A percentile compares a stretch with the other conserved stretches of the same genome.
Evolutionary conservation across 2,797 vertebrate genomes (phyloP).

Genomic region (Crenuchus spilurus): DNA sequence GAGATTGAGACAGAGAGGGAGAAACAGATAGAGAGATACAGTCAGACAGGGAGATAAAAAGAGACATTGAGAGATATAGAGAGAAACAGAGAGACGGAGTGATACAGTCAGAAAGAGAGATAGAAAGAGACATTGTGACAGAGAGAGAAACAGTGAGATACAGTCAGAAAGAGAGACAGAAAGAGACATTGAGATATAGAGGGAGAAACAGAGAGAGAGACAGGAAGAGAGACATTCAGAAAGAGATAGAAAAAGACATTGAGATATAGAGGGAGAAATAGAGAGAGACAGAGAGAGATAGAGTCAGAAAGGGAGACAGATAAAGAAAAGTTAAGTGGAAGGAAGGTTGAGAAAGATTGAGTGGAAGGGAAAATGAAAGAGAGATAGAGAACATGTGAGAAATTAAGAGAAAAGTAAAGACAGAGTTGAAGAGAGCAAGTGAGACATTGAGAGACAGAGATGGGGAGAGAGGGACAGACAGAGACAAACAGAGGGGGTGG

Average conservation of each 20-base stretch:
- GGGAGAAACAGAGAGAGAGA: not conserved
- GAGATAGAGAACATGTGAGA: too few relatives aligned
- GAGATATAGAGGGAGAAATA: not conserved
- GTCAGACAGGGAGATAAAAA: slow-evolving; percentile 41
- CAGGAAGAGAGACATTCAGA: not conserved
- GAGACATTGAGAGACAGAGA: slow-evolving; percentile 22
- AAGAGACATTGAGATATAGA: too few relatives aligned
- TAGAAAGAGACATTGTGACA: not conserved
- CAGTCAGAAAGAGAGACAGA: too few relatives aligned
- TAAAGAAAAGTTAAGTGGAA: too few relatives aligned
- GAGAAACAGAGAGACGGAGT: not conserved
- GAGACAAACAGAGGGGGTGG: not conserved
- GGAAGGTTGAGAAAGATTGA: not conserved
- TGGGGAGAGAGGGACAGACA: slow-evolving; percentile 31
- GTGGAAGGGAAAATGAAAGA: too few relatives aligned
- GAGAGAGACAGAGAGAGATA: slow-evolving; percentile 40
- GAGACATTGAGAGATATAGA: slow-evolving; percentile 4
- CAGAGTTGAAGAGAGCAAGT: slow-evolving; percentile 20
- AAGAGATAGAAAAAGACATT: too few relatives aligned
- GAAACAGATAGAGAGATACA: too few relatives aligned
- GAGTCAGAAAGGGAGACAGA: not conserved
- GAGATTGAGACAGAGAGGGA: slow-evolving; percentile 2
- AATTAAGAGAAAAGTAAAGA: too few relatives aligned
- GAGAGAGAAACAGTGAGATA: not conserved
- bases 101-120: not conserved